phyloP scores from a whole-genome alignment of 30 jellyfish, hydroid and myxozoan species.

The Haliclystus octoradiatus region DNA sequence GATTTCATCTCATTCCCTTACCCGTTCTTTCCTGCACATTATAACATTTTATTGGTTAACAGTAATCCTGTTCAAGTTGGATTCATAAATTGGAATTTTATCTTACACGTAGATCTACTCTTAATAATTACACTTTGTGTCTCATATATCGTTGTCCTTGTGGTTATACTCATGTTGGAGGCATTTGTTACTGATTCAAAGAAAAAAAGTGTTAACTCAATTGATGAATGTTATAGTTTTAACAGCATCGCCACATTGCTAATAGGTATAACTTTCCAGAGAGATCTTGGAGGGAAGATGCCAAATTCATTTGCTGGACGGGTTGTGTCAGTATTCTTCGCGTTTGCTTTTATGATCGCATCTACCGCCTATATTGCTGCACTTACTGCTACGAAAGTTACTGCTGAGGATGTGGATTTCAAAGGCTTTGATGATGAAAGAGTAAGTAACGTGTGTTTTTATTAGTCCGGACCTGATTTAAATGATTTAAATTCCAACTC shows the following conservation, averaged over 20 bases:
- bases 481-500: too few relatives aligned
- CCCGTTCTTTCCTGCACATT: background rate
- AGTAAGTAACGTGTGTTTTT: too few relatives aligned
- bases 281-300: conserved; percentile 15
- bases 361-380: conserved; percentile 10
- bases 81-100: background rate
- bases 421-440: conserved; percentile 10
- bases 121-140: background rate
- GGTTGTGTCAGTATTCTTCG: background rate
- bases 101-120: background rate
- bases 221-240: background rate
- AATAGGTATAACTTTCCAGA: conserved; percentile 8
- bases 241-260: background rate
- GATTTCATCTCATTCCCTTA: conserved; percentile 1
- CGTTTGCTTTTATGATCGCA: conserved; percentile 2
- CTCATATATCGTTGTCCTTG: background rate
- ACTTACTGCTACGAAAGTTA: conserved; percentile 14
- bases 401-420: background rate
- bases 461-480: too few relatives aligned
- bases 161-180: background rate
- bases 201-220: background rate
- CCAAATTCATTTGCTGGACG: background rate
- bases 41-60: background rate
- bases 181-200: background rate
- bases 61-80: background rate